Evolutionary conservation across 2,888 invertebrate species (phyloP), one percentile per base, ranked within the genome.

Genomic region (Phyllotreta cruciferae): DNA sequence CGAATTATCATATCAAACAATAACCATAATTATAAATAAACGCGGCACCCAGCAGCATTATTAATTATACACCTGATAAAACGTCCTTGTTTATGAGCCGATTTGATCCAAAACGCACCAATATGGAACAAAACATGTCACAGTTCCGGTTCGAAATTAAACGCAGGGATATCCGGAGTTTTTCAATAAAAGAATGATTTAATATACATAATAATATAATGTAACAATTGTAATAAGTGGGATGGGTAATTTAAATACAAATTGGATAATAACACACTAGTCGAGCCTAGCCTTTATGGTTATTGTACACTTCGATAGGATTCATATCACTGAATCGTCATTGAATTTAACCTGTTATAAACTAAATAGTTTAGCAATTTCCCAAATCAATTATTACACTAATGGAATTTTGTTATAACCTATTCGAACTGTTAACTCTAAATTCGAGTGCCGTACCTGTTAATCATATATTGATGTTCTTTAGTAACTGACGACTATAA

Each of bases 1-100:
- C 75, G 73, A 78, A 78, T 78, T 78, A 78, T 77, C 77, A 78
- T 78, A 77, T 77, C 75, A 74, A 73, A 61, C 64, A 61, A 64
- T 57, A 64, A 61, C 56, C 47, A 41, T 57, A 57, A 64, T 64
- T 10, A 44, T 56, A 56, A 41, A 49, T 42, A 44, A 52, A 52
- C 47, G 73, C 74, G 74, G 73, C 75, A 73, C 74, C 74, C 74
- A 73, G 64, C 72, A 70, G 65, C 63, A 73, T 73, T 72, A 74
- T 71, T 71, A 73, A 75, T 74, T 74, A 49, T 77, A 76, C 75
- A 77, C 76, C 75, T 75, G 74, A 76, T 73, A 73, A 73, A 73
- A 71, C 70, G 76, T 73, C 78, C 78, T 78, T 78, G 77, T 75
- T 72, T 74, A 74, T 74, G 69, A 72, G 71, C 71, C 67, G 69